These are phyloP conservation scores for Drosophila kohkoa DNA, from an alignment of 1,140 invertebrate genomes.

Conservation along the genomic window DNA sequence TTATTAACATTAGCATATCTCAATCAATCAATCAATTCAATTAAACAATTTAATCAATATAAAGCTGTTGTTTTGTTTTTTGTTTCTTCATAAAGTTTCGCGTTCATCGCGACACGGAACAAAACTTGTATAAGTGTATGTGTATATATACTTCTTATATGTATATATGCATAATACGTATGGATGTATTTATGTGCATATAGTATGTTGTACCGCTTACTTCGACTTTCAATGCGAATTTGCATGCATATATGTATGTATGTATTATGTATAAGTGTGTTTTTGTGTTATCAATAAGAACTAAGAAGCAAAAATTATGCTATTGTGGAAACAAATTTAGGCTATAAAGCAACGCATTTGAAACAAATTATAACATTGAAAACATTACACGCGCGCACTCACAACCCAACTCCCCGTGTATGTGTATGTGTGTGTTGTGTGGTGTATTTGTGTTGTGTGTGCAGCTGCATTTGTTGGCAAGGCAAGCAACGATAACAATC, in stretches of 20 bases:
- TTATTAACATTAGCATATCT: conserved; percentile 56
- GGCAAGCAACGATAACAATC: conserved; percentile 72
- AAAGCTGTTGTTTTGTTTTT: conserved; percentile 66
- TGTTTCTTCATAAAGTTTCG: conserved; percentile 58
- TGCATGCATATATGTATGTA: conserved; percentile 12
- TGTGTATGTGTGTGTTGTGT: conserved; percentile 42
- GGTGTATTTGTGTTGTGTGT: conserved; percentile 46
- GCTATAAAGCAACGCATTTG: conserved; percentile 73
- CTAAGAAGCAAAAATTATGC: conserved; percentile 76
- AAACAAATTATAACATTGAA: conserved; percentile 63
- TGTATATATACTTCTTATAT: conserved; percentile 6
- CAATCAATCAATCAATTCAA: conserved; percentile 43
- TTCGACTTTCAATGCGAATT: conserved; percentile 47
- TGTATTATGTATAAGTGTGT: conserved; percentile 25
- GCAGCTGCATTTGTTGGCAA: conserved; percentile 75
- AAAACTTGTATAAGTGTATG: conserved; percentile 31
- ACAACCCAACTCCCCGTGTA: conserved; percentile 52
- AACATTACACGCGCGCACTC: conserved; percentile 64
- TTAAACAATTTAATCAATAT: conserved; percentile 79
- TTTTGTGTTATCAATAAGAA: conserved; percentile 56
- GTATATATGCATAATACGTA: conserved; percentile 34
- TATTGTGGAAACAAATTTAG: conserved; percentile 79
- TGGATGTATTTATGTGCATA: conserved; percentile 29
- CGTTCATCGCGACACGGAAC: conserved; percentile 41
- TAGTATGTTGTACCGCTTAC: conserved; percentile 33